These are phyloP conservation scores for Oreochromis niloticus DNA, from an alignment of 2,113 vertebrate species.

Conservation along the genomic window DNA sequence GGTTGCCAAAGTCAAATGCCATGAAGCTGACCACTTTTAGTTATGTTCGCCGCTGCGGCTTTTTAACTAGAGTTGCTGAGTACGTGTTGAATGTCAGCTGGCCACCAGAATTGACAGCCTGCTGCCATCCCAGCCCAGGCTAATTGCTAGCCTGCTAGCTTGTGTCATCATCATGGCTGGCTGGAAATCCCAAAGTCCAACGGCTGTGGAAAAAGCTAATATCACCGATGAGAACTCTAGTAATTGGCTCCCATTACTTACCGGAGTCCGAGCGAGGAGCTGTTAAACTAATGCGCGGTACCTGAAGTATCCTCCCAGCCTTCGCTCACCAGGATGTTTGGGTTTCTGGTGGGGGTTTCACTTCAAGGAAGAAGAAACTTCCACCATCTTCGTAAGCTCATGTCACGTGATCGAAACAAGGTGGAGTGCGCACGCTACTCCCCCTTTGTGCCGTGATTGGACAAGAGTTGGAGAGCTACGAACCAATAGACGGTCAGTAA, in stretches of 20 bases:
- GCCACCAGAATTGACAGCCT: slow-evolving; percentile 2
- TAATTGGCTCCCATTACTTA: slow-evolving; percentile 3
- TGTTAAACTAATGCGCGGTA: background rate
- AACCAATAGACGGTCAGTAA: slow-evolving; percentile 21
- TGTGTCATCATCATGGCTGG: slow-evolving; percentile 48
- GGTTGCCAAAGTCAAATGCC: background rate
- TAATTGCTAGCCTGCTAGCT: slow-evolving; percentile 49
- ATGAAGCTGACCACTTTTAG: background rate
- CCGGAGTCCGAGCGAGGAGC: slow-evolving; percentile 6
- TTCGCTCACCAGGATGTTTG: slow-evolving; percentile 6
- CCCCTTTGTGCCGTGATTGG: slow-evolving; percentile 23
- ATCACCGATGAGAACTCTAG: background rate
- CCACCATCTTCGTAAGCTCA: slow-evolving; percentile 63
- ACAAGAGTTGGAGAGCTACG: background rate
- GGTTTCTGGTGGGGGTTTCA: slow-evolving; percentile 44
- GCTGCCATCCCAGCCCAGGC: slow-evolving; percentile 11
- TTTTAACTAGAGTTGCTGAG: background rate
- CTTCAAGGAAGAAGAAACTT: slow-evolving; percentile 66
- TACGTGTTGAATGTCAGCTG: slow-evolving; percentile 47
- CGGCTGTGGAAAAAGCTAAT: background rate
- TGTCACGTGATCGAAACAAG: slow-evolving; percentile 70
- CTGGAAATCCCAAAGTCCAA: slow-evolving; percentile 34
- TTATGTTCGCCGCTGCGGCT: background rate
- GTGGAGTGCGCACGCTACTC: slow-evolving; percentile 38
- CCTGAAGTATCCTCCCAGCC: background rate